These are phyloP conservation scores for Pristionchus arcanus DNA, from an alignment of 2,888 invertebrate species.

Conservation along the genomic window DNA sequence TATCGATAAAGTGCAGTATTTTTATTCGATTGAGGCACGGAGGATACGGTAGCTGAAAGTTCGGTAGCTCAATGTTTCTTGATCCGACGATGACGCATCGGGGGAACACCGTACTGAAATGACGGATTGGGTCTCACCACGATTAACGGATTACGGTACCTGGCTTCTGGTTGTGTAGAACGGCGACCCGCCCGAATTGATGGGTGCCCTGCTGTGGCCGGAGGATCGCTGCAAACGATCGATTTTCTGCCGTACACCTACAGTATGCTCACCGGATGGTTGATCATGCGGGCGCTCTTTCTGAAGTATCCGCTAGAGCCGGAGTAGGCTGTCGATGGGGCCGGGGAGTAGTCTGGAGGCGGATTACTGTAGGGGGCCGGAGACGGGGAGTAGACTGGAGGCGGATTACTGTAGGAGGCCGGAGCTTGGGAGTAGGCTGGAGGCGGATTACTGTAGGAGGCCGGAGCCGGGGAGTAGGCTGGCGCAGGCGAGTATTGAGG, in stretches of 20 bases:
- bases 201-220: constrained; percentile 10
- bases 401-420: background rate
- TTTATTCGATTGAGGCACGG: background rate
- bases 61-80: background rate
- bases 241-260: background rate
- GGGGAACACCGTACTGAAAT: constrained; percentile 31
- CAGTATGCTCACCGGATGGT: constrained; percentile 28
- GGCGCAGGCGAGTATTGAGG: background rate
- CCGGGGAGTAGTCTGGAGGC: constrained; percentile 25
- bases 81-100: background rate
- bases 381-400: constrained; percentile 23
- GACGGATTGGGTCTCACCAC: background rate
- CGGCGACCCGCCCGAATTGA: background rate
- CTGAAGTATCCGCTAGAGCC: background rate
- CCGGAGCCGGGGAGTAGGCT: constrained; percentile 23
- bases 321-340: background rate
- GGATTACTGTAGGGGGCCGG: background rate
- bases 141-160: background rate
- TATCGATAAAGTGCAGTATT: constrained; percentile 49
- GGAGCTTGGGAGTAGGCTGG: constrained; percentile 9
- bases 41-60: background rate
- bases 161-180: constrained; percentile 42
- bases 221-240: constrained; percentile 2
- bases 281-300: constrained; percentile 23
- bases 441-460: background rate